Conservation (phyloP, 2,797 vertebrate genomes). For the Spinus pinus region DNA sequence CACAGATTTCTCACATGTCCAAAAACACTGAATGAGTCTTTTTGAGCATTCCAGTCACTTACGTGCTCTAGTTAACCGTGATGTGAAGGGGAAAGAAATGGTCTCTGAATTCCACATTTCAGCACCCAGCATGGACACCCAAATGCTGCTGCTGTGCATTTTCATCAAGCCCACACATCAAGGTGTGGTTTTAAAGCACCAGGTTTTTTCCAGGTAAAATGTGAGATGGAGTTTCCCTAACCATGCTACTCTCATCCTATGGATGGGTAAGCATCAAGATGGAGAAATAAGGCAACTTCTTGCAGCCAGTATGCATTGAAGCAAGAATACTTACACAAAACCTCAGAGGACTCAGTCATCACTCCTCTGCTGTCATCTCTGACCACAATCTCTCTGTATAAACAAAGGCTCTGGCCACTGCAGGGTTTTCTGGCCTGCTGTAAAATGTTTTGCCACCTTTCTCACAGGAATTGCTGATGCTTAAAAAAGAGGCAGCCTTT, state of each 20-base stretch:
- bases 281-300: neutral
- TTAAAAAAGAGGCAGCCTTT: constrained; percentile 15
- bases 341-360: constrained; percentile 27
- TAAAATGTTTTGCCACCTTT: neutral
- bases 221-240: neutral
- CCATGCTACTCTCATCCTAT: neutral
- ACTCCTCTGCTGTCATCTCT: neutral
- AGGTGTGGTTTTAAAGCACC: neutral
- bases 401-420: constrained; percentile 21
- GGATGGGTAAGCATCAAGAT: neutral
- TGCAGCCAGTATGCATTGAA: neutral
- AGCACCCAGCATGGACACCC: neutral
- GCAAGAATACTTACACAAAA: neutral
- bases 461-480: neutral
- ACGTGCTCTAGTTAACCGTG: neutral
- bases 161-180: neutral
- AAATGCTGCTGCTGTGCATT: neutral
- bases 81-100: neutral
- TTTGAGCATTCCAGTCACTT: neutral
- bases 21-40: neutral
- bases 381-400: neutral
- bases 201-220: neutral
- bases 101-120: neutral
- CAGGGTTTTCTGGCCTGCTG: constrained; percentile 11
- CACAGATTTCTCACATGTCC: neutral